A percentile compares a stretch with the other conserved stretches of the same genome.
Evolutionary conservation across 2,888 invertebrate species (phyloP).

Genomic region (Hermaeophaga mercurialis): DNA sequence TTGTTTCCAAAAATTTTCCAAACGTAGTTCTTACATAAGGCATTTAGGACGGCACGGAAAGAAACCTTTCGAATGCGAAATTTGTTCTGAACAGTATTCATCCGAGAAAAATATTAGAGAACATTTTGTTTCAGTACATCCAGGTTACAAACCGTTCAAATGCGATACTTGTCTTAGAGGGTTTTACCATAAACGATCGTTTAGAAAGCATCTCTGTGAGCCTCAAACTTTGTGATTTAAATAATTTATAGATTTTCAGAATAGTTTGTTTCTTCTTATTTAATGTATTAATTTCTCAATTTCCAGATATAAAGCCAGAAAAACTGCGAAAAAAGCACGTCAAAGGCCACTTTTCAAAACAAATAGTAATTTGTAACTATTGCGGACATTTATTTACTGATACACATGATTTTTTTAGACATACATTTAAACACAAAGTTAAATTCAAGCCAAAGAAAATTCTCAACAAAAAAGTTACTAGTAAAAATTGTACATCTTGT

Average conservation of each 20-base stretch:
- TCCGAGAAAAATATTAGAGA: conserved; percentile 13
- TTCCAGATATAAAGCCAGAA: not conserved
- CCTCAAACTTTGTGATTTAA: not conserved
- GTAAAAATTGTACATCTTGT: too few relatives aligned
- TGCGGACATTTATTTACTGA: too few relatives aligned
- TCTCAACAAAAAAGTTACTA: too few relatives aligned
- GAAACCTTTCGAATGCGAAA: conserved; percentile 10
- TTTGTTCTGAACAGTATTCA: conserved; percentile 11
- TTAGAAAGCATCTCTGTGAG: conserved; percentile 13
- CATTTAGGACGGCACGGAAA: conserved; percentile 13
- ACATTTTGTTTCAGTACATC: conserved; percentile 9
- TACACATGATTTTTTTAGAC: too few relatives aligned
- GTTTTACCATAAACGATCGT: conserved; percentile 13
- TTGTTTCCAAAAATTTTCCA: conserved; percentile 3
- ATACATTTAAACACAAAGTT: too few relatives aligned
- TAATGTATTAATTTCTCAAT: too few relatives aligned
- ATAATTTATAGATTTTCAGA: too few relatives aligned
- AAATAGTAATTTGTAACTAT: too few relatives aligned
- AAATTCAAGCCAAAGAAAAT: too few relatives aligned
- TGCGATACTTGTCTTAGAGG: conserved; percentile 14
- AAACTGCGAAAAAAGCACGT: too few relatives aligned
- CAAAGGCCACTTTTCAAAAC: too few relatives aligned
- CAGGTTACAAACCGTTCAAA: conserved; percentile 11
- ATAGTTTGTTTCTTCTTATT: too few relatives aligned
- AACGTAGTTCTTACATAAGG: conserved; percentile 10